A percentile compares a stretch with the other conserved stretches of the same genome.
Conservation (phyloP, 2,888 invertebrate genomes). For the Spodoptera picta region DNA sequence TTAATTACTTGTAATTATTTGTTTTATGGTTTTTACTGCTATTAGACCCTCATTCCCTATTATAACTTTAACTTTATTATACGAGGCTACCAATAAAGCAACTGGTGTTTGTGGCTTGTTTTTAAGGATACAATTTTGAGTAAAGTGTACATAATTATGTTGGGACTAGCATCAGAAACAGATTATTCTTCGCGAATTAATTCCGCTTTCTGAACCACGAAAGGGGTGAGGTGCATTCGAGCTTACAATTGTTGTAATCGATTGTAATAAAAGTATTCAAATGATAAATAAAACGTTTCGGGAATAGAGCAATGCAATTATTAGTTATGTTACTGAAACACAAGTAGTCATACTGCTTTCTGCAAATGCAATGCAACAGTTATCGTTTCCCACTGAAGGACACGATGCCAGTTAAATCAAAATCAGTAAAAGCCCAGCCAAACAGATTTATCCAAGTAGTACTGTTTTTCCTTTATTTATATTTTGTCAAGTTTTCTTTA, state of each 20-base stretch:
- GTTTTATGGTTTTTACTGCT: neutral
- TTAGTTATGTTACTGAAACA: too few species aligned
- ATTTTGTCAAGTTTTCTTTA: too few species aligned
- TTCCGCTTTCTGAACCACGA: constrained; percentile 39
- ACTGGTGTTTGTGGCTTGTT: neutral
- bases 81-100: too few species aligned
- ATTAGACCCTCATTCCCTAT: too few species aligned
- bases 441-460: too few species aligned
- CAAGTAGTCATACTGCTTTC: too few species aligned
- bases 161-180: constrained; percentile 33
- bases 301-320: neutral
- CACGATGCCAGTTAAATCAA: too few species aligned
- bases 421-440: too few species aligned
- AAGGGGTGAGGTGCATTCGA: constrained; percentile 50
- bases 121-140: neutral
- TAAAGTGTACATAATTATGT: constrained; percentile 13
- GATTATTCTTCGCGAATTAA: constrained; percentile 19
- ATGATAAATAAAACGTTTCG: neutral
- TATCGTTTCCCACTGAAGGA: too few species aligned
- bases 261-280: constrained; percentile 20
- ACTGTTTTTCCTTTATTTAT: too few species aligned
- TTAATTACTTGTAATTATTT: constrained; percentile 34
- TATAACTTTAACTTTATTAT: too few species aligned
- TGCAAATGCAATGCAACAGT: too few species aligned
- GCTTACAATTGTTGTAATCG: constrained; percentile 44